Conservation (phyloP, 2,797 vertebrate genomes). For the Chelon auratus region DNA sequence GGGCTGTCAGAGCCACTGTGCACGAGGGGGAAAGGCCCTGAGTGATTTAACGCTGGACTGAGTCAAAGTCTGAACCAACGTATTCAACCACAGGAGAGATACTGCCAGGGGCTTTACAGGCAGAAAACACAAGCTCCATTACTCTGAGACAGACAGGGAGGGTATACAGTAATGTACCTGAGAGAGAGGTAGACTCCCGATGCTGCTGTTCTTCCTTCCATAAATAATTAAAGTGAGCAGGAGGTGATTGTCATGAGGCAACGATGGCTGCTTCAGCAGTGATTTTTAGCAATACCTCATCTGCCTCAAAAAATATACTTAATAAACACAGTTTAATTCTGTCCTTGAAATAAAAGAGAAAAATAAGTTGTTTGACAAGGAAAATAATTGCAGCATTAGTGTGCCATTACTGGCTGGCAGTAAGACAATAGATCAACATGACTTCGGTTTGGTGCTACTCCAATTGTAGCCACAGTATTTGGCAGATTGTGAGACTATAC, state of each 20-base stretch:
- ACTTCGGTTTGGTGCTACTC: constrained; percentile 47
- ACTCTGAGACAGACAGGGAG: constrained; percentile 29
- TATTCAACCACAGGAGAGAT: constrained; percentile 45
- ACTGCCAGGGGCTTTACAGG: constrained; percentile 39
- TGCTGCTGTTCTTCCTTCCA: constrained; percentile 9
- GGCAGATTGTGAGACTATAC: constrained; percentile 25
- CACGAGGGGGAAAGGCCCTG: constrained; percentile 21
- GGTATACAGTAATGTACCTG: constrained; percentile 9
- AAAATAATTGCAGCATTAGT: constrained; percentile 63
- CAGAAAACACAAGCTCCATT: constrained; percentile 45
- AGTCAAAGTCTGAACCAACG: constrained; percentile 42
- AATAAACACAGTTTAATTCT: constrained; percentile 25
- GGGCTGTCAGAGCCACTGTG: constrained; percentile 39
- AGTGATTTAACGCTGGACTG: constrained; percentile 33
- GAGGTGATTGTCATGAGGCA: constrained; percentile 28
- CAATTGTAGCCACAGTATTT: constrained; percentile 52
- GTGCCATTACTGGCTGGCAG: constrained; percentile 59
- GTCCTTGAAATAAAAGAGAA: constrained; percentile 52
- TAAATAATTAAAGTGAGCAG: constrained; percentile 12
- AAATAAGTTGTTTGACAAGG: constrained; percentile 57
- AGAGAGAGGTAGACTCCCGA: constrained; percentile 11
- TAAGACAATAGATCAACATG: constrained; percentile 45
- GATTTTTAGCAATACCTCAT: constrained; percentile 25
- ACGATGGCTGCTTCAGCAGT: constrained; percentile 14
- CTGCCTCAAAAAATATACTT: constrained; percentile 10